Conservation (phyloP, 2,113 vertebrate genomes). For the Rhinichthys klamathensis region DNA sequence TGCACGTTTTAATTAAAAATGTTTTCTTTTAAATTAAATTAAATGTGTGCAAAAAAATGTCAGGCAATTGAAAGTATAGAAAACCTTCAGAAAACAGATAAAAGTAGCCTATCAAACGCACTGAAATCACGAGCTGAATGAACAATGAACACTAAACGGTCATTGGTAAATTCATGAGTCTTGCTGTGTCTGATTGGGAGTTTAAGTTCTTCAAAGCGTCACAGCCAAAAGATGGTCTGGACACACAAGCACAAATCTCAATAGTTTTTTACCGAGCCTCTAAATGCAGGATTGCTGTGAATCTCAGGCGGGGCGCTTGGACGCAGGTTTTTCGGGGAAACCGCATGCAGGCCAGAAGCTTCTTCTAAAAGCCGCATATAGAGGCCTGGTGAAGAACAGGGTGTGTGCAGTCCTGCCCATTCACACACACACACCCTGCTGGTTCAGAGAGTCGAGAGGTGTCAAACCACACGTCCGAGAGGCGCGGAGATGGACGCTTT, state of each 20-base stretch:
- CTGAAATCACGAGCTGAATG: no score
- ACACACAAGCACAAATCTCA: neutral
- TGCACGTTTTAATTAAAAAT: no score
- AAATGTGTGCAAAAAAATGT: no score
- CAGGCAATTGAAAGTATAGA: no score
- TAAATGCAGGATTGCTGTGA: neutral
- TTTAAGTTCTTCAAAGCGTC: neutral
- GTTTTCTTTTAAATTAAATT: no score
- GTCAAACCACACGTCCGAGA: conserved; percentile 65
- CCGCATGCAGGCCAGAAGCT: neutral
- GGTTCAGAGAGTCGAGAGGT: conserved; percentile 53
- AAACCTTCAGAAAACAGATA: no score
- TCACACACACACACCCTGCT: conserved; percentile 46
- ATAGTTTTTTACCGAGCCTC: neutral
- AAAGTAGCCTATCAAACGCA: no score
- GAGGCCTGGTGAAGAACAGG: neutral
- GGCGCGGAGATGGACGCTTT: conserved; percentile 31
- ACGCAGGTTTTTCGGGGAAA: neutral
- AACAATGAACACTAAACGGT: no score
- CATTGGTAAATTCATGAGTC: neutral
- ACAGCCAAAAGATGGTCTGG: neutral
- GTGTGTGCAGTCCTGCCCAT: neutral
- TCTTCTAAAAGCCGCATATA: neutral
- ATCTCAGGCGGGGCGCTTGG: neutral
- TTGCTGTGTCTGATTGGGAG: neutral